Percentiles rank a stretch among this genome's conserved stretches.
These are phyloP conservation scores for Dissostichus mawsoni DNA, from an alignment of 2,113 vertebrate species.

Conservation along the genomic window DNA sequence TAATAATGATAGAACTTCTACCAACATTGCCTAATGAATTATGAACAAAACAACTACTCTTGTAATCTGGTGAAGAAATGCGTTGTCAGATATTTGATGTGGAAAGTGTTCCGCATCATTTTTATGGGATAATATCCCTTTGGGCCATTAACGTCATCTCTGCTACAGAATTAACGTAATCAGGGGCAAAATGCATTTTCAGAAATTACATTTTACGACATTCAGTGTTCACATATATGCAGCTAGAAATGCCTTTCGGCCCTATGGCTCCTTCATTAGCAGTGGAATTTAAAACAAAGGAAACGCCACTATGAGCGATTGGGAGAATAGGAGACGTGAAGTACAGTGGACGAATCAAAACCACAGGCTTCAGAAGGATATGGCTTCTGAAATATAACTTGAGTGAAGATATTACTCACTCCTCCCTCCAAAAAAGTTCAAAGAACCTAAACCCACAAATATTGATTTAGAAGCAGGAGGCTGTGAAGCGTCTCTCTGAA, in stretches of 20 bases:
- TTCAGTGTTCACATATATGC: conserved; percentile 52
- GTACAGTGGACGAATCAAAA: conserved; percentile 38
- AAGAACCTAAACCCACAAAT: conserved; percentile 49
- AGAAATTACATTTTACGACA: conserved; percentile 60
- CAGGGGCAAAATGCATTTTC: conserved; percentile 53
- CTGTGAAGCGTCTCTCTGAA: conserved; percentile 62
- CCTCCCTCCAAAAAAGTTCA: conserved; percentile 34
- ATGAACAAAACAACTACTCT: conserved; percentile 59
- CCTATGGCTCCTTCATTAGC: conserved; percentile 68
- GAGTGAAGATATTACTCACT: conserved; percentile 50
- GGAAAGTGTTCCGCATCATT: conserved; percentile 67
- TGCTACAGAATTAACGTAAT: conserved; percentile 69
- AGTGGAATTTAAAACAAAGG: conserved; percentile 39
- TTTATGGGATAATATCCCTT: conserved; percentile 52
- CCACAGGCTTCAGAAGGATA: conserved; percentile 51
- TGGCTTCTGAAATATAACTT: conserved; percentile 57
- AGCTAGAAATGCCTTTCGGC: conserved; percentile 56
- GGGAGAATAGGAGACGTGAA: conserved; percentile 42
- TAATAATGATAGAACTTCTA: conserved; percentile 35
- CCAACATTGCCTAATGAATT: conserved; percentile 63
- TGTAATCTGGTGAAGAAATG: conserved; percentile 44
- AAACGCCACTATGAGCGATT: conserved; percentile 44
- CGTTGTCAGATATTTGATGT: neutral
- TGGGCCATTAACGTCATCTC: conserved; percentile 43
- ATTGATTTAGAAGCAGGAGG: conserved; percentile 67